These are phyloP conservation scores for Octodonta nipae DNA, from an alignment of 2,888 invertebrate genomes.

Conservation along the genomic window DNA sequence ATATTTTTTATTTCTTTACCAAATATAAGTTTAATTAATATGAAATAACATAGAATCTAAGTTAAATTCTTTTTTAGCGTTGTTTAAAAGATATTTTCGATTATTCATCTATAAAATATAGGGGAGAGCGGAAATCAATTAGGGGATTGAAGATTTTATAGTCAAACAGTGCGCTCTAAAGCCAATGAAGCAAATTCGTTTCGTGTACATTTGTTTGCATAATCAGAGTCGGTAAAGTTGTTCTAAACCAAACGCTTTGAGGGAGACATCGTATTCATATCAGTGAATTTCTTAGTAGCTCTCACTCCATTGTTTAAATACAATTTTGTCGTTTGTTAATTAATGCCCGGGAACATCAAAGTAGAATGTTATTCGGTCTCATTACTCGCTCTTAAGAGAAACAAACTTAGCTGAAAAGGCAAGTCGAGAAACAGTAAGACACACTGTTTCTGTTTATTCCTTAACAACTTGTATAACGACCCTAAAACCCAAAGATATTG, in stretches of 20 bases:
- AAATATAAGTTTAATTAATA: too few species aligned
- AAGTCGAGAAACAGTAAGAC: background rate
- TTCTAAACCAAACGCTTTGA: slow-evolving; percentile 1
- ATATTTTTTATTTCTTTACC: too few species aligned
- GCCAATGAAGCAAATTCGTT: too few species aligned
- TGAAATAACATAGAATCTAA: too few species aligned
- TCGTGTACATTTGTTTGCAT: too few species aligned
- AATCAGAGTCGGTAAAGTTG: background rate
- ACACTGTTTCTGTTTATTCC: slow-evolving; percentile 4
- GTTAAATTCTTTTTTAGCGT: too few species aligned
- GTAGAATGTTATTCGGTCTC: slow-evolving; percentile 6
- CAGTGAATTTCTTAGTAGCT: slow-evolving; percentile 14
- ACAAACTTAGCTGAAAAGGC: slow-evolving; percentile 1
- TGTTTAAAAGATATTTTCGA: too few species aligned
- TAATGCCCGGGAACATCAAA: slow-evolving; percentile 32
- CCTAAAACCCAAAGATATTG: slow-evolving; percentile 3
- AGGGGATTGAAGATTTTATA: too few species aligned
- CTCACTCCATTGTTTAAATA: slow-evolving; percentile 43
- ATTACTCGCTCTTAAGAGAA: slow-evolving; percentile 1
- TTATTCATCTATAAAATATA: too few species aligned
- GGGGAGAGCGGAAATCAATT: too few species aligned
- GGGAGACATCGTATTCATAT: slow-evolving; percentile 1
- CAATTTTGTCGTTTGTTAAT: slow-evolving; percentile 50
- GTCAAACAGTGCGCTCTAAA: too few species aligned
- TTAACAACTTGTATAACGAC: background rate